Evolutionary conservation across 2,113 vertebrate genomes (phyloP).

Genomic region (Epinephelus fuscoguttatus): DNA sequence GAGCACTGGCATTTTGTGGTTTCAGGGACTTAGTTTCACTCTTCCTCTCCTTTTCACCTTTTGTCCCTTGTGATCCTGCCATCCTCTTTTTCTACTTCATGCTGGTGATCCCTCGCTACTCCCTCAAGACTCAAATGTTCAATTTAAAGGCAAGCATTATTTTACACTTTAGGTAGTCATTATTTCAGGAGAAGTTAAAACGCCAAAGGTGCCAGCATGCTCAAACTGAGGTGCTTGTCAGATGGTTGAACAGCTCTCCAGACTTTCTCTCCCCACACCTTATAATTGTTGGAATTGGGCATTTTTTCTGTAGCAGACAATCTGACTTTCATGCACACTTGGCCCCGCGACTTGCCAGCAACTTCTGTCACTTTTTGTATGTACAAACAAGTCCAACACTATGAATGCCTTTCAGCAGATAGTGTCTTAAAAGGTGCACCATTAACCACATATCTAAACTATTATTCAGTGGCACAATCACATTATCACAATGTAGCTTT

Average conservation of each 20-base stretch:
- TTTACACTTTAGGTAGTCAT: background rate
- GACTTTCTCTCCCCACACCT: too few relatives aligned
- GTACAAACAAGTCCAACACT: too few relatives aligned
- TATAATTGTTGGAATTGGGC: too few relatives aligned
- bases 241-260: background rate
- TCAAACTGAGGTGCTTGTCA: background rate
- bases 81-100: slow-evolving; percentile 10
- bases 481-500: too few relatives aligned
- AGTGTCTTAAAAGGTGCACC: too few relatives aligned
- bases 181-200: background rate
- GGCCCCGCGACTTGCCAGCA: too few relatives aligned
- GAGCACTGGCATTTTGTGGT: slow-evolving; percentile 56
- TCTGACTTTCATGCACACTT: too few relatives aligned
- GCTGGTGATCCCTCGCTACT: background rate
- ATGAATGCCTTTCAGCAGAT: too few relatives aligned
- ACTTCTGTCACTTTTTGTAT: too few relatives aligned
- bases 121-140: background rate
- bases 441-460: too few relatives aligned
- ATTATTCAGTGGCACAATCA: too few relatives aligned
- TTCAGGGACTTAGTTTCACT: slow-evolving; percentile 60
- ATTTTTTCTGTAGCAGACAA: too few relatives aligned
- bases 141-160: background rate
- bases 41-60: slow-evolving; percentile 71
- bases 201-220: background rate
- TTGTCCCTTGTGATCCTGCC: slow-evolving; percentile 45